These are phyloP conservation scores for Cremastinae sp. DNA, from an alignment of 2,888 invertebrate genomes.

Conservation along the genomic window DNA sequence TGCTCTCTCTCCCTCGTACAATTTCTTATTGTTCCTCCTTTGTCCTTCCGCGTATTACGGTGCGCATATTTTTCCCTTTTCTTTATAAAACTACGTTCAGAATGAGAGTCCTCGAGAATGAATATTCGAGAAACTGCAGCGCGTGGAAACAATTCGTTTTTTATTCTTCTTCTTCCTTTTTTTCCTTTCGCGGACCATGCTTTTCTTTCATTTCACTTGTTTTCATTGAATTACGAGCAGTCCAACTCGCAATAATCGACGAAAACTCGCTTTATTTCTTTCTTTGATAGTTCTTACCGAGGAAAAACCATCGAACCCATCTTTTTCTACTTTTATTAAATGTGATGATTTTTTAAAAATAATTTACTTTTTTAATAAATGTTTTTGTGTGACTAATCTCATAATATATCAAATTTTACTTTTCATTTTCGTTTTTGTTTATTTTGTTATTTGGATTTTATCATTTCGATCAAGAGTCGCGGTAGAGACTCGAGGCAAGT, in stretches of 20 bases:
- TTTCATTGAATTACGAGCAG: conserved; percentile 51
- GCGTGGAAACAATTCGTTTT: neutral
- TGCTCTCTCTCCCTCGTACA: neutral
- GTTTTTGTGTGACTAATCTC: neutral
- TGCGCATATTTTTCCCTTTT: conserved; percentile 11
- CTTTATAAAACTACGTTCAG: neutral
- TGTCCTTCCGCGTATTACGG: conserved; percentile 24
- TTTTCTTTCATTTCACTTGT: conserved; percentile 48
- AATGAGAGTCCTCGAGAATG: conserved; percentile 4
- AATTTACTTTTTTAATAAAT: neutral
- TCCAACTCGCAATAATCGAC: conserved; percentile 44
- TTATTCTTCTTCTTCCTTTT: neutral
- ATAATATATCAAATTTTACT: neutral
- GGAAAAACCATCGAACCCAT: conserved; percentile 30
- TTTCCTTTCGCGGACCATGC: neutral
- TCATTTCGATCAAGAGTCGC: no score
- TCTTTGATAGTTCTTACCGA: conserved; percentile 48
- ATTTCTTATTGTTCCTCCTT: conserved; percentile 18
- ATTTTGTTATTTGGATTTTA: no score
- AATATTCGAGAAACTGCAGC: conserved; percentile 26
- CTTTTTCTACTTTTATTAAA: no score
- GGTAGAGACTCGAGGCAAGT: no score
- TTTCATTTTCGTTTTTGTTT: neutral
- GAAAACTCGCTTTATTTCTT: conserved; percentile 54
- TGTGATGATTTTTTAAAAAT: no score